These are phyloP conservation scores for Neoniphon sammara DNA, from an alignment of 2,797 vertebrate genomes.

Conservation along the genomic window DNA sequence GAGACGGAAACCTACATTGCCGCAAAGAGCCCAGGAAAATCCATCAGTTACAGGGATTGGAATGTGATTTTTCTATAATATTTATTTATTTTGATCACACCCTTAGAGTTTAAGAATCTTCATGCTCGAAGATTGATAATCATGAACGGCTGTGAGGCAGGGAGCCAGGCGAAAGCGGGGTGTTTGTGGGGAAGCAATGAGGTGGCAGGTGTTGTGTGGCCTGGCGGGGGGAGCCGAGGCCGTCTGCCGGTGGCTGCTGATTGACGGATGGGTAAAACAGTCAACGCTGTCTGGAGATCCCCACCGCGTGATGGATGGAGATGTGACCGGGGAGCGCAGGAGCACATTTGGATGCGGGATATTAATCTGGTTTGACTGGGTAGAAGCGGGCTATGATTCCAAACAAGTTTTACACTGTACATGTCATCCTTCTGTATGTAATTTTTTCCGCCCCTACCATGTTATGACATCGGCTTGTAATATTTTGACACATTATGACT, in stretches of 20 bases:
- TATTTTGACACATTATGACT: too few species aligned
- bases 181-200: slow-evolving; percentile 32
- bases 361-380: slow-evolving; percentile 61
- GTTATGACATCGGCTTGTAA: too few species aligned
- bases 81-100: not conserved
- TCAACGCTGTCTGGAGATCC: slow-evolving; percentile 62
- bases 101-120: slow-evolving; percentile 8
- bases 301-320: slow-evolving; percentile 69
- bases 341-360: slow-evolving; percentile 59
- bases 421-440: not conserved
- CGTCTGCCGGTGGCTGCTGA: slow-evolving; percentile 63
- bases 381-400: slow-evolving; percentile 26
- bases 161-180: slow-evolving; percentile 34
- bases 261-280: slow-evolving; percentile 69
- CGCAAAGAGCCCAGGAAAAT: too few species aligned
- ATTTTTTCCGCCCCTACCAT: not conserved
- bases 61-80: too few species aligned
- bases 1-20: too few species aligned
- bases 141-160: slow-evolving; percentile 5
- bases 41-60: too few species aligned
- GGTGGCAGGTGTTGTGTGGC: slow-evolving; percentile 68
- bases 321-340: slow-evolving; percentile 52
- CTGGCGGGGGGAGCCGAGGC: slow-evolving; percentile 46
- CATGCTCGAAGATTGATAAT: not conserved
- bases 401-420: slow-evolving; percentile 24